Evolutionary conservation across 1,140 invertebrate species (phyloP).

Genomic region (Heterodera carotae): DNA sequence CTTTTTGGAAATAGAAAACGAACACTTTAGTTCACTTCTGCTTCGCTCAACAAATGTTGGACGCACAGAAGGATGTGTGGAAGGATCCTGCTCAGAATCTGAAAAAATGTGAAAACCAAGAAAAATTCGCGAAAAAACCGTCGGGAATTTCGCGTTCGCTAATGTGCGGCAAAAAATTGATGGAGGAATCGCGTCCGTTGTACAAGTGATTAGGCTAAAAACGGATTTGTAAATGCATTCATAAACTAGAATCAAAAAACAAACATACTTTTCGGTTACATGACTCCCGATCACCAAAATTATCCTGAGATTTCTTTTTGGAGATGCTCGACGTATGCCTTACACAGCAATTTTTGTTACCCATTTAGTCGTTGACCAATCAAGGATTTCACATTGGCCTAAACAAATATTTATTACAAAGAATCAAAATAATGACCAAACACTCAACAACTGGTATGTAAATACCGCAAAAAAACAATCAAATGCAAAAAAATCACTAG

Average conservation of each 20-base stretch:
- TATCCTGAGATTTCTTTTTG: constrained; percentile 19
- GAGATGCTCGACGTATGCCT: constrained; percentile 18
- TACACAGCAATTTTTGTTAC: constrained; percentile 28
- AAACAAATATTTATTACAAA: neutral
- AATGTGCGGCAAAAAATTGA: constrained; percentile 82
- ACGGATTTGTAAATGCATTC: neutral
- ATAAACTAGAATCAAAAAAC: neutral
- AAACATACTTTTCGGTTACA: too few species aligned
- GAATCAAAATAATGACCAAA: too few species aligned
- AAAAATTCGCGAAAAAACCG: constrained; percentile 60
- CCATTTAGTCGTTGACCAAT: too few species aligned
- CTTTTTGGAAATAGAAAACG: constrained; percentile 13
- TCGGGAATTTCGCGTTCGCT: constrained; percentile 88
- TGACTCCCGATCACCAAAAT: constrained; percentile 7
- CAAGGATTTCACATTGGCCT: neutral
- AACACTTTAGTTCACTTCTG: constrained; percentile 75
- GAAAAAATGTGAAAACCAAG: constrained; percentile 44
- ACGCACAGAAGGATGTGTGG: constrained; percentile 87
- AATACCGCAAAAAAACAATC: too few species aligned
- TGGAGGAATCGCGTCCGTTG: constrained; percentile 55
- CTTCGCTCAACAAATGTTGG: constrained; percentile 94
- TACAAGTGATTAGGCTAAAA: constrained; percentile 20
- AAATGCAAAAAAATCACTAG: neutral
- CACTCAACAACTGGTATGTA: too few species aligned
- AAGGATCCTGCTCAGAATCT: constrained; percentile 90